Evolutionary conservation across 35 echinoderm and acorn worm genomes (phyloP).

Genomic region (Heliocidaris erythrogramma): DNA sequence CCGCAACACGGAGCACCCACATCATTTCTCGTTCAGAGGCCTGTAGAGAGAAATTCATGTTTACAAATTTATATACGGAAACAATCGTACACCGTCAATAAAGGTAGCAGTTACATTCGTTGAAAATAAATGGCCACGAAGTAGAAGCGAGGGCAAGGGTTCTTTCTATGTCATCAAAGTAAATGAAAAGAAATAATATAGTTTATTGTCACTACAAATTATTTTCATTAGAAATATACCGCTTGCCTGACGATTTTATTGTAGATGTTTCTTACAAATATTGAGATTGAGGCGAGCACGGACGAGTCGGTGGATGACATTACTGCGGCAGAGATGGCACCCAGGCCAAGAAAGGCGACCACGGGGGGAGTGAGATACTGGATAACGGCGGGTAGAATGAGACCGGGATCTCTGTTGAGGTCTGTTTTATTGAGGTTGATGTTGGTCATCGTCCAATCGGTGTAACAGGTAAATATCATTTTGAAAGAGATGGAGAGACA

Average conservation of each 20-base stretch:
- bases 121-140: too few species aligned
- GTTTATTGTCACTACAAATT: too few species aligned
- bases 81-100: too few species aligned
- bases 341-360: slow-evolving; percentile 61
- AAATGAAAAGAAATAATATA: too few species aligned
- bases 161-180: too few species aligned
- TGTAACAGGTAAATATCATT: too few species aligned
- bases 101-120: too few species aligned
- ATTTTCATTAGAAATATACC: neutral
- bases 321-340: slow-evolving; percentile 64
- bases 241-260: slow-evolving; percentile 42
- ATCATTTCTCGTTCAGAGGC: slow-evolving; percentile 74
- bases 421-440: slow-evolving; percentile 29
- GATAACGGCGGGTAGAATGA: slow-evolving; percentile 59
- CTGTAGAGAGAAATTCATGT: slow-evolving; percentile 60
- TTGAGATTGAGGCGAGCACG: slow-evolving; percentile 54
- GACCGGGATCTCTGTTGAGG: neutral
- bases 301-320: slow-evolving; percentile 63
- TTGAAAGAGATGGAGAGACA: too few species aligned
- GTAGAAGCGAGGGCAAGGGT: too few species aligned
- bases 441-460: too few species aligned
- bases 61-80: too few species aligned
- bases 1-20: slow-evolving; percentile 76
- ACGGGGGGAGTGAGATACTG: slow-evolving; percentile 59
- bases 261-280: slow-evolving; percentile 68